Percentiles rank a stretch among this genome's conserved stretches.
These are phyloP conservation scores for Megalonaias nervosa DNA, from an alignment of 1,140 invertebrate genomes.

Conservation along the genomic window DNA sequence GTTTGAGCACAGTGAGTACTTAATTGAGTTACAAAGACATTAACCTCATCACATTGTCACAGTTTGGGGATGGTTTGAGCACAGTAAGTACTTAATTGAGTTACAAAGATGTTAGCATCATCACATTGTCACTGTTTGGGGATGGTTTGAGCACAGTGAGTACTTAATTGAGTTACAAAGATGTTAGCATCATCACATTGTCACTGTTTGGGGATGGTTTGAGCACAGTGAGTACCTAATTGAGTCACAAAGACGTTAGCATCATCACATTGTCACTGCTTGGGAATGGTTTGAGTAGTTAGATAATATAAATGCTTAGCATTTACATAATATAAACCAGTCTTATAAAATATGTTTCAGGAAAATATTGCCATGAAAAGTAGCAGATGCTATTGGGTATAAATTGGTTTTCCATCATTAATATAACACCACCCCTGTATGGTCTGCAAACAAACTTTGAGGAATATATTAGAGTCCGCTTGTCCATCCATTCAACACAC, in stretches of 20 bases:
- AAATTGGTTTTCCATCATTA: too few relatives aligned
- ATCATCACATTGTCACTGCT: constrained; percentile 87
- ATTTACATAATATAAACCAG: too few relatives aligned
- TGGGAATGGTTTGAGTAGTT: constrained; percentile 85
- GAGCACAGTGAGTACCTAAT: constrained; percentile 80
- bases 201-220: constrained; percentile 90
- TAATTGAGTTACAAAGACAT: constrained; percentile 76
- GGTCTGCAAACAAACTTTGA: too few relatives aligned
- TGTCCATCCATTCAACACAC: too few relatives aligned
- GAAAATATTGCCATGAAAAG: too few relatives aligned
- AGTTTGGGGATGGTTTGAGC: constrained; percentile 88
- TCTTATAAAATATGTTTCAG: too few relatives aligned
- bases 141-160: constrained; percentile 90
- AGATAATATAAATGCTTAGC: too few relatives aligned
- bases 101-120: constrained; percentile 79
- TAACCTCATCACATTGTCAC: constrained; percentile 83
- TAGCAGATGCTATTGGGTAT: too few relatives aligned
- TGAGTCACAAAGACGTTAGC: constrained; percentile 78
- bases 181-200: constrained; percentile 84
- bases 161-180: constrained; percentile 70
- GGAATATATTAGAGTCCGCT: too few relatives aligned
- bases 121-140: constrained; percentile 86
- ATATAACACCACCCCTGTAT: too few relatives aligned
- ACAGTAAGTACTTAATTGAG: constrained; percentile 77
- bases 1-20: constrained; percentile 84